These are phyloP conservation scores for Parnassius orleans DNA, from an alignment of 2,888 invertebrate genomes.

Conservation along the genomic window DNA sequence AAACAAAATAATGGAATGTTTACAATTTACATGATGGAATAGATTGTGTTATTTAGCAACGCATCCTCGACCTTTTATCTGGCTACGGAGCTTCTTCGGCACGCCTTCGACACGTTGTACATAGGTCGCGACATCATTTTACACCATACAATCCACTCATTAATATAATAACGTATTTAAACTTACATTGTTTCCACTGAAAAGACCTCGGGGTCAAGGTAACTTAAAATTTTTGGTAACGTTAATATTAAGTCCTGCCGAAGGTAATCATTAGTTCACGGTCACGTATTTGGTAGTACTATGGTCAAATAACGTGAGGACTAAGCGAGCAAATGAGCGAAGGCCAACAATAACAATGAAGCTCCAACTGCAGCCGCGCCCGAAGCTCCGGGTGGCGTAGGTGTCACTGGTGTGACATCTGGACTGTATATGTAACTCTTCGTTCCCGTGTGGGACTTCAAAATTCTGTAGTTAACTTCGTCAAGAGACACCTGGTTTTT, in stretches of 20 bases:
- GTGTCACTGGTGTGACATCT: conserved; percentile 43
- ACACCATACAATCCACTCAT: conserved; percentile 33
- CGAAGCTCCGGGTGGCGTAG: conserved; percentile 47
- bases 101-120: conserved; percentile 45
- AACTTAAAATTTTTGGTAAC: conserved; percentile 78
- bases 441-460: conserved; percentile 81
- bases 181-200: conserved; percentile 74
- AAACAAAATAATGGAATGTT: conserved; percentile 62
- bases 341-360: conserved; percentile 53
- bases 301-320: conserved; percentile 36
- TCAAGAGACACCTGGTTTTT: conserved; percentile 79
- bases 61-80: conserved; percentile 68
- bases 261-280: conserved; percentile 48
- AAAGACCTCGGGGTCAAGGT: conserved; percentile 69
- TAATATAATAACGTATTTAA: conserved; percentile 54
- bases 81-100: conserved; percentile 59
- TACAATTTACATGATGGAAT: conserved; percentile 58
- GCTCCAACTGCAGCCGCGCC: conserved; percentile 49
- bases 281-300: conserved; percentile 43
- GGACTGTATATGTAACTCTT: conserved; percentile 84
- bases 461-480: conserved; percentile 85
- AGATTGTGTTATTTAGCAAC: conserved; percentile 60
- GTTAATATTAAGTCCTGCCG: conserved; percentile 66
- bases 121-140: conserved; percentile 48
- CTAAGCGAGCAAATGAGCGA: conserved; percentile 69